Percentiles rank a stretch among this genome's conserved stretches.
Evolutionary conservation across 1,140 invertebrate species (phyloP).

Genomic region (Coptotermes formosanus): DNA sequence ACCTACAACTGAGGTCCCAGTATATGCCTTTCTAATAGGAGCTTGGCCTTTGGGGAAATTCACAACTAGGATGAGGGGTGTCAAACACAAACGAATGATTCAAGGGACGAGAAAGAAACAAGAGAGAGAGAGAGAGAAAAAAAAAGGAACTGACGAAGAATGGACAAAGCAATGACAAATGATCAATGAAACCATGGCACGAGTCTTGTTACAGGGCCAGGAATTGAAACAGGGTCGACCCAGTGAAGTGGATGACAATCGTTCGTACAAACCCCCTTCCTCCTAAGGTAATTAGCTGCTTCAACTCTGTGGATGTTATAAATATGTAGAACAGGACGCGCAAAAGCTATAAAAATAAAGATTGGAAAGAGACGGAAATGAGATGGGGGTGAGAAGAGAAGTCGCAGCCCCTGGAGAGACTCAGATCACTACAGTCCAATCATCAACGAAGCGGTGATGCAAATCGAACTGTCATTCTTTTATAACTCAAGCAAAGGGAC

Average conservation of each 20-base stretch:
- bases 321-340: neutral
- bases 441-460: neutral
- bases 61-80: neutral
- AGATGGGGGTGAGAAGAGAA: neutral
- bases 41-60: neutral
- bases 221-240: neutral
- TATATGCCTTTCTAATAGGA: neutral
- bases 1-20: neutral
- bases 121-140: neutral
- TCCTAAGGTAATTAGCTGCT: neutral
- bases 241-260: conserved; percentile 4
- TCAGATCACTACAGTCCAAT: neutral
- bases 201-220: neutral
- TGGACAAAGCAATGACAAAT: neutral
- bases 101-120: neutral
- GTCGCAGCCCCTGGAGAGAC: neutral
- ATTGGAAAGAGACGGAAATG: neutral
- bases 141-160: neutral
- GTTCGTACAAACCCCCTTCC: neutral
- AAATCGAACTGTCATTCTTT: neutral
- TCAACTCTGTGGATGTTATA: neutral
- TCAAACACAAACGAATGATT: conserved; percentile 9
- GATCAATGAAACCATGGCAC: neutral
- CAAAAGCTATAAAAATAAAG: neutral
- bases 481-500: too few species aligned